These are phyloP conservation scores for Pararge aegeria DNA, from an alignment of 1,140 invertebrate genomes.

Conservation along the genomic window DNA sequence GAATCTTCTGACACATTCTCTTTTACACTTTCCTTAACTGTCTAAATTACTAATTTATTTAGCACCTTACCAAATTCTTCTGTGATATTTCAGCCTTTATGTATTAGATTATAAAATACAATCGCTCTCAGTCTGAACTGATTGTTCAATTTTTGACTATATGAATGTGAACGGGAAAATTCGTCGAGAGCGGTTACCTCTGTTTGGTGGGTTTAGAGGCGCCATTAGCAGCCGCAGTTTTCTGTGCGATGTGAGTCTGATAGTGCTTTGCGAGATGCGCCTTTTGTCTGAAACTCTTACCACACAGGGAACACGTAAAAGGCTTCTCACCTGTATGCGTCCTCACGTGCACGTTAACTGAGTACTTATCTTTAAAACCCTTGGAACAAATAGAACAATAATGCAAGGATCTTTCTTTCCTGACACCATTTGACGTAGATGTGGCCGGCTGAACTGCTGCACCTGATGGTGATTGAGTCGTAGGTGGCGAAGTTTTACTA, in stretches of 20 bases:
- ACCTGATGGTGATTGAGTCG: slow-evolving; percentile 55
- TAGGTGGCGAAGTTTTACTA: slow-evolving; percentile 65
- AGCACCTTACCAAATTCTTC: slow-evolving; percentile 77
- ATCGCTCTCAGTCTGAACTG: slow-evolving; percentile 67
- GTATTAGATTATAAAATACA: slow-evolving; percentile 62
- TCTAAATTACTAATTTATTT: slow-evolving; percentile 66
- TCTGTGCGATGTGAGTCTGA: slow-evolving; percentile 94
- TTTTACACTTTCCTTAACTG: slow-evolving; percentile 53
- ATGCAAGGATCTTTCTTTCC: slow-evolving; percentile 92
- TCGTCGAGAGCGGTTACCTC: slow-evolving; percentile 63
- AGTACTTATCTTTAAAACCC: slow-evolving; percentile 96
- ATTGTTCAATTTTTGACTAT: slow-evolving; percentile 67
- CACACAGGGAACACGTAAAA: slow-evolving; percentile 92
- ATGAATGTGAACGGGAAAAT: slow-evolving; percentile 40
- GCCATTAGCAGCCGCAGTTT: slow-evolving; percentile 80
- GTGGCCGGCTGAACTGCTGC: slow-evolving; percentile 70
- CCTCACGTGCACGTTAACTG: slow-evolving; percentile 94
- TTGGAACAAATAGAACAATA: slow-evolving; percentile 96
- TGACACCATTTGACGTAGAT: slow-evolving; percentile 81
- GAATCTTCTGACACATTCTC: slow-evolving; percentile 44
- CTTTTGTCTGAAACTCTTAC: slow-evolving; percentile 96
- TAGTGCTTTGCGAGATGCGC: slow-evolving; percentile 98
- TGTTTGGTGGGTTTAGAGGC: slow-evolving; percentile 71
- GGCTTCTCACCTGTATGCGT: slow-evolving; percentile 96
- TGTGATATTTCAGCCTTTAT: slow-evolving; percentile 76